phyloP scores from a whole-genome alignment of 2,888 invertebrate species.

The Epinotia ramella region DNA sequence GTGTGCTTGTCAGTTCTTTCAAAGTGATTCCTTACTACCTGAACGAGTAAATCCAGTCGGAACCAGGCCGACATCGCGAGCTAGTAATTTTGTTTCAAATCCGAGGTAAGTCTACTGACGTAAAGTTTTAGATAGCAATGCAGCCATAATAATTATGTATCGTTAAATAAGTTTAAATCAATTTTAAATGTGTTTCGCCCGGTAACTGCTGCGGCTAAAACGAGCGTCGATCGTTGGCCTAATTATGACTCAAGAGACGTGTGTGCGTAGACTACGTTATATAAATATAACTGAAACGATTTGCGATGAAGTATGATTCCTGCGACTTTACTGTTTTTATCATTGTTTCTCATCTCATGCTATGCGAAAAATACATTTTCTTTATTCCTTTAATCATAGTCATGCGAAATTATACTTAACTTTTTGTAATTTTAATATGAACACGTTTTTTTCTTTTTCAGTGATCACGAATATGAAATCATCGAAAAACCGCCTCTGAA shows the following conservation, averaged over 20 bases:
- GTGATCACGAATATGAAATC: slow-evolving; percentile 97
- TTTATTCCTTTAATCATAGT: background rate
- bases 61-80: slow-evolving; percentile 87
- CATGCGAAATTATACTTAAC: background rate
- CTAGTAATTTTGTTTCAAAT: slow-evolving; percentile 78
- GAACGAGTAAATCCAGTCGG: slow-evolving; percentile 89
- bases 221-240: slow-evolving; percentile 82
- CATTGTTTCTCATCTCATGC: slow-evolving; percentile 42
- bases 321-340: slow-evolving; percentile 59
- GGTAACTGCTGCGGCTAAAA: slow-evolving; percentile 82
- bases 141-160: slow-evolving; percentile 66
- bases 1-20: slow-evolving; percentile 94
- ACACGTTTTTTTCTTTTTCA: slow-evolving; percentile 75
- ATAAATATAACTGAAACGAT: slow-evolving; percentile 75
- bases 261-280: slow-evolving; percentile 61
- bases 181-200: slow-evolving; percentile 66
- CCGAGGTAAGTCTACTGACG: slow-evolving; percentile 73
- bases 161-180: slow-evolving; percentile 67
- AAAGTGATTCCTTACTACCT: slow-evolving; percentile 91
- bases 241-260: slow-evolving; percentile 78
- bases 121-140: slow-evolving; percentile 56
- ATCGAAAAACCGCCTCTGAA: slow-evolving; percentile 88
- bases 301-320: slow-evolving; percentile 48
- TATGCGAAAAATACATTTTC: slow-evolving; percentile 52
- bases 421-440: background rate